Base-by-base conservation (phyloP, 2,797 vertebrate genomes). In the Acanthurus leucopareius region DNA sequence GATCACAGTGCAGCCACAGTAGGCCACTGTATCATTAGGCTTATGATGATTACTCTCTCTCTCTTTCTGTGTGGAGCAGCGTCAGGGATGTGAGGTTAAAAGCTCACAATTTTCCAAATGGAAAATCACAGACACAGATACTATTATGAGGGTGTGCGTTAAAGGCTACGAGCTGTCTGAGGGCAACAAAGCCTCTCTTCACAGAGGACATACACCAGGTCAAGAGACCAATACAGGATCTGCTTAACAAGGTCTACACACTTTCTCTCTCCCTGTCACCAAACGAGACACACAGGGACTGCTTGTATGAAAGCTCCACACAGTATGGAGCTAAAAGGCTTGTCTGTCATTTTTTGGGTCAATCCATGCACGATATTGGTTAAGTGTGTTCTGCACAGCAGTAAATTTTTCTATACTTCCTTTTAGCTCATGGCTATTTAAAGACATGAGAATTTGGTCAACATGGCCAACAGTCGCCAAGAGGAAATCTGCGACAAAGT, bases 171-270 rank as follows among this genome's bases (percentile, higher is more conserved):
- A 83, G 87, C 90, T 92, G 90, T 91, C 88, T 88, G 85, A 82
- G n/a, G 61, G 86, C 82, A 79, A 94, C 92, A 95, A 92, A 93
- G 92, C 78, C 69, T 91, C 93, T 88, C 92, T 95, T 94, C 90
- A 95, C 83, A 75, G 80, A 82, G 75, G 89, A 93, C 90, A 88
- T 82, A 84, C 54, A 83, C 82, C 86, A 86, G 81, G 85, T 87
- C 88, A 86, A 84, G 82, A 88, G 88, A 87, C 86, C 86, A 90
- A 88, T 77, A 88, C 86, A 91, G 85, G 77, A 88, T 86, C 86
- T 80, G 81, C 88, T 88, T 73, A 79, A 86, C 88, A 85, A 88
- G 51, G 64, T 81, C 78, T 19, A 77, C 82, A 79, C 69, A 75
- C 82, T 44, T 76, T 83, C 78, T 75, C 84, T 83, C 86, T 89